These are phyloP conservation scores for Tetramorium simillimum DNA, from an alignment of 1,140 invertebrate species.

Conservation along the genomic window DNA sequence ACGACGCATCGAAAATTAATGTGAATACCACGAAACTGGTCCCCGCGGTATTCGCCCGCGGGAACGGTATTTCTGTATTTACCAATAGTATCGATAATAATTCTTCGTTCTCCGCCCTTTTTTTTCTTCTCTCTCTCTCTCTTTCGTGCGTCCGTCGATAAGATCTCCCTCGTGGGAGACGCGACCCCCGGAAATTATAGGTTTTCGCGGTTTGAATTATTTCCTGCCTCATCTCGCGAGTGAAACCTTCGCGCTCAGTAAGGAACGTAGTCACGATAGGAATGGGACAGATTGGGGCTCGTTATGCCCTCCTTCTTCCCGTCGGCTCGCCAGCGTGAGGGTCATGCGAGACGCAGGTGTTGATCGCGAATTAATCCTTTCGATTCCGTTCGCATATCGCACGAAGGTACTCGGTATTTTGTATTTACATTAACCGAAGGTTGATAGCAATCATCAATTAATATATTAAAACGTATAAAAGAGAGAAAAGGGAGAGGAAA, in stretches of 20 bases:
- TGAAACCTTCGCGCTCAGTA: conserved; percentile 1
- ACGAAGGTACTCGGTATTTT: neutral
- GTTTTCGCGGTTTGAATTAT: conserved; percentile 82
- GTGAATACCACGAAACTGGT: conserved; percentile 78
- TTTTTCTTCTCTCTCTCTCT: neutral
- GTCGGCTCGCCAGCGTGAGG: neutral
- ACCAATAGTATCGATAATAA: conserved; percentile 80
- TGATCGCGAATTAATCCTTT: conserved; percentile 25
- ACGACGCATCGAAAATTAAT: conserved; percentile 78
- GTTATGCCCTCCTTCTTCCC: neutral
- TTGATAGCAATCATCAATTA: neutral
- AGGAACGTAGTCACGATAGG: conserved; percentile 33
- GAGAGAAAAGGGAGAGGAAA: neutral
- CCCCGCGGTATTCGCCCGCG: conserved; percentile 73
- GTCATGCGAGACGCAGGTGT: neutral
- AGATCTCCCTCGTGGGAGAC: conserved; percentile 75
- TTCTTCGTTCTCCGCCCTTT: conserved; percentile 68
- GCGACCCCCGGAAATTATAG: conserved; percentile 78
- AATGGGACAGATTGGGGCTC: conserved; percentile 43
- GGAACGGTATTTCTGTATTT: conserved; percentile 79
- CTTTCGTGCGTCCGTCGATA: conserved; percentile 70
- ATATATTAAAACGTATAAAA: neutral
- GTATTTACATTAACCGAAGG: neutral
- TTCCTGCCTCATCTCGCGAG: conserved; percentile 67
- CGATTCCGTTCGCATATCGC: neutral